These are phyloP conservation scores for Andricus grossulariae DNA, from an alignment of 1,140 invertebrate species.

Conservation along the genomic window DNA sequence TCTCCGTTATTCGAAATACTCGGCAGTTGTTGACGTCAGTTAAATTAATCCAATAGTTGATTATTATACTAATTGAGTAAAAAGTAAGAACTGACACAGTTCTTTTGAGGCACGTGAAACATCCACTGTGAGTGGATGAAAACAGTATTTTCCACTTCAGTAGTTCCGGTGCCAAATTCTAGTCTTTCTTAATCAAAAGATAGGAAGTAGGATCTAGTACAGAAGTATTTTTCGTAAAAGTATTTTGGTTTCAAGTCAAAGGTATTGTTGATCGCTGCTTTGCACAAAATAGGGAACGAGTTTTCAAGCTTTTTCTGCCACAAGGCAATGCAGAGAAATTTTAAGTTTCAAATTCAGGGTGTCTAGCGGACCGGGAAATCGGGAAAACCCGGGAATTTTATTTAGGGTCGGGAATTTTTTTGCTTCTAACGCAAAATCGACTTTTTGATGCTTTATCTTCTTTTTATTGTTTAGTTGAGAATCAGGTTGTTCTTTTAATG, in stretches of 20 bases:
- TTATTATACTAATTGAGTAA: not conserved
- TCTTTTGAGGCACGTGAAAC: conserved; percentile 10
- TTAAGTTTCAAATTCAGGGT: not conserved
- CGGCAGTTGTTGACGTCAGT: not conserved
- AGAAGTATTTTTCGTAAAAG: conserved; percentile 1
- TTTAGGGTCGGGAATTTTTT: no score
- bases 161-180: conserved; percentile 20
- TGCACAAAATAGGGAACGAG: conserved; percentile 10
- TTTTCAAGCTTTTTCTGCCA: conserved; percentile 4
- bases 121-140: not conserved
- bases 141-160: conserved; percentile 10
- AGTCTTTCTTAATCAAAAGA: conserved; percentile 20
- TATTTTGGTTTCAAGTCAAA: conserved; percentile 1
- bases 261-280: conserved; percentile 22
- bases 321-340: not conserved
- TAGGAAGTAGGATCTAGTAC: not conserved
- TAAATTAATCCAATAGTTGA: conserved; percentile 1
- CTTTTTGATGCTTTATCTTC: no score
- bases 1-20: not conserved
- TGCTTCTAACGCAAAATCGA: no score
- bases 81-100: not conserved
- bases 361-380: no score
- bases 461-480: no score
- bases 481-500: no score
- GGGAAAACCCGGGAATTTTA: no score